Conservation (phyloP, 2,113 vertebrate species). For the Peromyscus leucopus region DNA sequence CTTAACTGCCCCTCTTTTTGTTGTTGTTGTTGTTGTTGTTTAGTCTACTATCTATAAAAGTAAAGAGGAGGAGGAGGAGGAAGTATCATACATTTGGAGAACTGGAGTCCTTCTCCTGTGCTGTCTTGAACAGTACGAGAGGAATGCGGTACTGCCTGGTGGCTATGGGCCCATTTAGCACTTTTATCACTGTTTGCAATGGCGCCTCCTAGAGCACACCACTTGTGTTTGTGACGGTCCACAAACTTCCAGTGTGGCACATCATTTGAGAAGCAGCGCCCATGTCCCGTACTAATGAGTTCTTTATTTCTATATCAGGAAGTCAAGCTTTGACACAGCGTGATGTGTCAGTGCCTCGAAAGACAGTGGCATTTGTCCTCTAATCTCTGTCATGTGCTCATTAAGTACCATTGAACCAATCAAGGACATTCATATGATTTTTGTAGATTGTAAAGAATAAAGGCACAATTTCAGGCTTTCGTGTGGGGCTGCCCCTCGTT, state of each 20-base stretch:
- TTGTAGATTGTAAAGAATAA: neutral
- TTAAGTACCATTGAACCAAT: constrained; percentile 18
- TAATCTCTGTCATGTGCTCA: neutral
- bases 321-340: neutral
- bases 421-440: neutral
- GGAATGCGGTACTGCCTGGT: constrained; percentile 38
- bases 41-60: neutral
- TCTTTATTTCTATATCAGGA: constrained; percentile 5
- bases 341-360: neutral
- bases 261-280: constrained; percentile 31
- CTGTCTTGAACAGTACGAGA: constrained; percentile 65
- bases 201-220: constrained; percentile 54
- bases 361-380: neutral
- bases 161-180: constrained; percentile 71
- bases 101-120: neutral
- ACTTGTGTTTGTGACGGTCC: constrained; percentile 75
- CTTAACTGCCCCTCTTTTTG: neutral
- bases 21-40: neutral
- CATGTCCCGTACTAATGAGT: neutral
- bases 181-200: constrained; percentile 74
- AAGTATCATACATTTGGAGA: neutral
- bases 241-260: constrained; percentile 57
- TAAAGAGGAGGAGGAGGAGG: neutral
- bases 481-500: neutral
- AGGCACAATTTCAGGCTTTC: neutral